Percentiles rank a stretch among this genome's conserved stretches.
phyloP scores from a whole-genome alignment of 2,888 invertebrate species.

The Tetranychus truncatus region DNA sequence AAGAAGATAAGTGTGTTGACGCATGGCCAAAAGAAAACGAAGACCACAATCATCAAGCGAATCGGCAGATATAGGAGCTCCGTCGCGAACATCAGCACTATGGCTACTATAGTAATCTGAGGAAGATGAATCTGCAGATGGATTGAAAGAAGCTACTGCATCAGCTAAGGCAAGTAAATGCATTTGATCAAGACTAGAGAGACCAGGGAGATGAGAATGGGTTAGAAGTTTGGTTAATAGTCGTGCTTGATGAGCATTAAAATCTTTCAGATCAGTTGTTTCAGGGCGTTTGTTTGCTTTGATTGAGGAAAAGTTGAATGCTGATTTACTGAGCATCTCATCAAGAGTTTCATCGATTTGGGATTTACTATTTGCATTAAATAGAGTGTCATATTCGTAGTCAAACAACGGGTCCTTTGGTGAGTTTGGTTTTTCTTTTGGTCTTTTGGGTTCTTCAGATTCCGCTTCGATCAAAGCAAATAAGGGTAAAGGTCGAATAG shows the following conservation, averaged over 20 bases:
- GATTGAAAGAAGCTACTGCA: conserved; percentile 78
- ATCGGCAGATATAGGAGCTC: conserved; percentile 20
- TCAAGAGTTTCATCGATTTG: conserved; percentile 53
- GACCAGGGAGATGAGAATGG: conserved; percentile 78
- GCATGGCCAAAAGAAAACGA: conserved; percentile 84
- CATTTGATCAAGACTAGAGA: conserved; percentile 96
- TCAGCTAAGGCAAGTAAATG: conserved; percentile 94
- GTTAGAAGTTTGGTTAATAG: conserved; percentile 72
- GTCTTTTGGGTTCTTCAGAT: conserved; percentile 30
- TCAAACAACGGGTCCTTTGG: conserved; percentile 13
- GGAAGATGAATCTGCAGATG: conserved; percentile 24
- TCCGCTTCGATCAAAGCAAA: conserved; percentile 92
- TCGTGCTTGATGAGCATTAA: conserved; percentile 69
- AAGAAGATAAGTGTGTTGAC: conserved; percentile 84
- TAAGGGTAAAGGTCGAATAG: conserved; percentile 90
- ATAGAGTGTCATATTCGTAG: conserved; percentile 46
- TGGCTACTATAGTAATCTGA: conserved; percentile 13
- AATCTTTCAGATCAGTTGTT: conserved; percentile 50
- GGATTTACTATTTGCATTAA: conserved; percentile 49
- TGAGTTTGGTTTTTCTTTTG: conserved; percentile 16
- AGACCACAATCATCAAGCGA: conserved; percentile 85
- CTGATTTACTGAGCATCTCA: conserved; percentile 39
- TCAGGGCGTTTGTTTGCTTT: conserved; percentile 48
- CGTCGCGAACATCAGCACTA: conserved; percentile 21
- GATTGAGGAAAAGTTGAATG: conserved; percentile 17